These are phyloP conservation scores for Buceros bicornis DNA, from an alignment of 2,797 vertebrate species.

Conservation along the genomic window DNA sequence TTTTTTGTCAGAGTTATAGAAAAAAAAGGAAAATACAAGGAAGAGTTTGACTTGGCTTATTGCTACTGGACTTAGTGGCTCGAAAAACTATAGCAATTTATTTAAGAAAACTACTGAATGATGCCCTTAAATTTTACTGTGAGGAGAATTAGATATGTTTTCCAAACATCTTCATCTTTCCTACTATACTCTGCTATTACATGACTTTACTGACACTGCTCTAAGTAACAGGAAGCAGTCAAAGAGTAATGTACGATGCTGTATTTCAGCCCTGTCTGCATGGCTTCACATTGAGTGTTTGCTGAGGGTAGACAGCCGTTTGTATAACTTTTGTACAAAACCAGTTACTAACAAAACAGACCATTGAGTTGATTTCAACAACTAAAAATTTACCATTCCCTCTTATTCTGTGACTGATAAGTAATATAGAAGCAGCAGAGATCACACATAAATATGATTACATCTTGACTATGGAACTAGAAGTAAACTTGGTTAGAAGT, in stretches of 20 bases:
- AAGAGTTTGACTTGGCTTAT: neutral
- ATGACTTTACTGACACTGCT: neutral
- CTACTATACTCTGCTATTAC: neutral
- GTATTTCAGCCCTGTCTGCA: neutral
- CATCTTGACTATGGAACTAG: neutral
- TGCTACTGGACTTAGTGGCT: neutral
- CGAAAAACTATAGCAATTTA: neutral
- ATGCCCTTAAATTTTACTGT: neutral
- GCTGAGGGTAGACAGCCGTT: neutral
- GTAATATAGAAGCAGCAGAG: neutral
- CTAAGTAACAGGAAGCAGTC: neutral
- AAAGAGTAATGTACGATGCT: neutral
- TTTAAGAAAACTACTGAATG: neutral
- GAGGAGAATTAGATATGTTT: neutral
- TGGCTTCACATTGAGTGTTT: neutral
- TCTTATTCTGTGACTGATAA: neutral
- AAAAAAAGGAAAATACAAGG: neutral
- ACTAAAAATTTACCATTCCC: neutral
- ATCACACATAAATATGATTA: neutral
- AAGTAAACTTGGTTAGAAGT: neutral
- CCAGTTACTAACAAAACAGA: neutral
- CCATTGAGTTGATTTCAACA: neutral
- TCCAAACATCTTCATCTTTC: neutral
- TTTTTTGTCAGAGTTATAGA: neutral
- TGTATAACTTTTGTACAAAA: neutral